Conservation (phyloP, 1,140 invertebrate species). For the Wiebesia pumilae region DNA sequence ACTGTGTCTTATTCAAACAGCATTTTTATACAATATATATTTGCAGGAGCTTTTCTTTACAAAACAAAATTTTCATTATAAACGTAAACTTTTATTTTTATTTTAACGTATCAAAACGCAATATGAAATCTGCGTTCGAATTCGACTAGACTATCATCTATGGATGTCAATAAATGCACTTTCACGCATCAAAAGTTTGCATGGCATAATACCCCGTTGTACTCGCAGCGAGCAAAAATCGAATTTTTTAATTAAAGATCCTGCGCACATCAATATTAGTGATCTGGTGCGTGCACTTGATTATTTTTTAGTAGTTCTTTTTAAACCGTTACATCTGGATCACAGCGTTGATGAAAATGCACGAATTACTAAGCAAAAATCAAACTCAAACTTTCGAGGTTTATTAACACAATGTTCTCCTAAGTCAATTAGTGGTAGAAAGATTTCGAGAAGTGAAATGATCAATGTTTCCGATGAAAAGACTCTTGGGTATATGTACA, state of each 20-base stretch:
- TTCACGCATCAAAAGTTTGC: too few species aligned
- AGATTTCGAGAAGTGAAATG: not conserved
- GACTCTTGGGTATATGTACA: too few species aligned
- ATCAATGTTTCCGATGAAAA: not conserved
- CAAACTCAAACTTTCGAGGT: not conserved
- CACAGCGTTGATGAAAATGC: not conserved
- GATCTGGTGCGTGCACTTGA: not conserved
- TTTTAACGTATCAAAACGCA: too few species aligned
- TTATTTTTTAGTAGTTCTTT: not conserved
- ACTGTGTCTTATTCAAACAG: too few species aligned
- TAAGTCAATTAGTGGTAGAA: slow-evolving; percentile 21
- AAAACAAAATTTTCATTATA: too few species aligned
- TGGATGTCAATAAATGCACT: too few species aligned
- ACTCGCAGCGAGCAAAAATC: not conserved
- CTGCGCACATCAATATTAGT: not conserved
- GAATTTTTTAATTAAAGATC: slow-evolving; percentile 9
- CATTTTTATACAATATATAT: too few species aligned
- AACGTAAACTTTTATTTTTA: too few species aligned
- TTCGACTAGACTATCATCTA: too few species aligned
- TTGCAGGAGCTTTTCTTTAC: too few species aligned
- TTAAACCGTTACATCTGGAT: not conserved
- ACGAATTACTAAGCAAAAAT: not conserved
- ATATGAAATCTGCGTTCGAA: too few species aligned
- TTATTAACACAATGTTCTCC: not conserved
- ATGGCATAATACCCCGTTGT: too few species aligned